phyloP scores from a whole-genome alignment of 2,888 invertebrate species.

The Tinea trinotella region DNA sequence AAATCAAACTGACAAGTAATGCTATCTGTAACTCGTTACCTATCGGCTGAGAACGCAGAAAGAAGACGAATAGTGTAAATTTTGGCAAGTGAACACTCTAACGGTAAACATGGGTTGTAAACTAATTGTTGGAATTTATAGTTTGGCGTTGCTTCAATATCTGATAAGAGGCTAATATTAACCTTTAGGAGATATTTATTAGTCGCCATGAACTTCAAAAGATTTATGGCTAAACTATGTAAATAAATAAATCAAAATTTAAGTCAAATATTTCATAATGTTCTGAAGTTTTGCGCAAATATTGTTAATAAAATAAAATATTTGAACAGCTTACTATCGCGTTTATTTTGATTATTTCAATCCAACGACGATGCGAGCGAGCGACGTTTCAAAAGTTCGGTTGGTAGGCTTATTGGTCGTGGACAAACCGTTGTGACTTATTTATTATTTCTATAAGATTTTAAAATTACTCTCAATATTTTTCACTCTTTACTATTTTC shows the following conservation, averaged over 20 bases:
- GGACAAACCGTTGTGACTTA: too few relatives aligned
- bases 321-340: too few relatives aligned
- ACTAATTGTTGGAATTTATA: constrained; percentile 21
- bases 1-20: neutral
- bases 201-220: neutral
- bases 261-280: neutral
- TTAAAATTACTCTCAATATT: too few relatives aligned
- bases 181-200: neutral
- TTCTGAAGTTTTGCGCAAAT: too few relatives aligned
- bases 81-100: constrained; percentile 17
- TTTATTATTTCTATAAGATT: too few relatives aligned
- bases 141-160: constrained; percentile 17
- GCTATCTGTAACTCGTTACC: constrained; percentile 15
- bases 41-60: constrained; percentile 8
- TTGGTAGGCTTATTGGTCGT: too few relatives aligned
- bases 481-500: too few relatives aligned
- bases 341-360: too few relatives aligned
- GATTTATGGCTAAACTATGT: neutral
- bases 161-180: too few relatives aligned
- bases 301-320: too few relatives aligned
- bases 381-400: too few relatives aligned
- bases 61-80: constrained; percentile 19
- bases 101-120: constrained; percentile 11
- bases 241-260: neutral
- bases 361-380: too few relatives aligned